Conservation (phyloP, 1,140 invertebrate genomes). For the Kradibia gibbosae region DNA sequence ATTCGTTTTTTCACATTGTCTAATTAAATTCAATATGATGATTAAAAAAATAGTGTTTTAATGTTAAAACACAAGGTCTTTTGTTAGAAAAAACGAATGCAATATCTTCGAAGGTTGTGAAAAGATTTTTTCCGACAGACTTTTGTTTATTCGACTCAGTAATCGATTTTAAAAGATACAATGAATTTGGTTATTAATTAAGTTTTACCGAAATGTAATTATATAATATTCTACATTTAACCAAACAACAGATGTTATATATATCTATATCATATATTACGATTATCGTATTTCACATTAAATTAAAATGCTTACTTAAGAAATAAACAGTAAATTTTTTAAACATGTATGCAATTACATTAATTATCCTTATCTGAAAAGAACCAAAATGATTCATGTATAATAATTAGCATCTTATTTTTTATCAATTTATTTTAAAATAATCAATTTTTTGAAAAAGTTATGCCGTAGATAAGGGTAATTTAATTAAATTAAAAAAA, state of each 20-base stretch:
- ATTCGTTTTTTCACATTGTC: slow-evolving; percentile 9
- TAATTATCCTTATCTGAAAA: too few species aligned
- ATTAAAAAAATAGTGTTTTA: neutral
- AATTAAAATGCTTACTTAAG: neutral
- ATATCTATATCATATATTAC: neutral
- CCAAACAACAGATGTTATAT: neutral
- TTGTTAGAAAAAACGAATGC: slow-evolving; percentile 21
- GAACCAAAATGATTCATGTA: too few species aligned
- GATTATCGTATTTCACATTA: neutral
- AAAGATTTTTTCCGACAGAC: slow-evolving; percentile 1
- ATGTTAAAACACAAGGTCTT: neutral
- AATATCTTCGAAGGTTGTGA: slow-evolving; percentile 10
- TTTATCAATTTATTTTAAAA: too few species aligned
- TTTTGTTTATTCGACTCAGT: slow-evolving; percentile 29
- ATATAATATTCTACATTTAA: neutral
- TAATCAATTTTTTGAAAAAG: too few species aligned
- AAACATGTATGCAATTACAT: too few species aligned
- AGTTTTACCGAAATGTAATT: too few species aligned
- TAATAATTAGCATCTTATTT: too few species aligned
- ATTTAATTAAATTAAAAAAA: neutral
- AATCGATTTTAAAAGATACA: too few species aligned
- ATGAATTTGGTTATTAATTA: too few species aligned
- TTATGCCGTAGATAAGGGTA: too few species aligned
- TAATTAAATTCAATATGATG: neutral
- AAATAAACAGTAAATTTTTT: neutral